Percentiles rank a stretch among this genome's conserved stretches.
phyloP scores from a whole-genome alignment of 1,140 invertebrate species.

The Cotesia vestalis region DNA sequence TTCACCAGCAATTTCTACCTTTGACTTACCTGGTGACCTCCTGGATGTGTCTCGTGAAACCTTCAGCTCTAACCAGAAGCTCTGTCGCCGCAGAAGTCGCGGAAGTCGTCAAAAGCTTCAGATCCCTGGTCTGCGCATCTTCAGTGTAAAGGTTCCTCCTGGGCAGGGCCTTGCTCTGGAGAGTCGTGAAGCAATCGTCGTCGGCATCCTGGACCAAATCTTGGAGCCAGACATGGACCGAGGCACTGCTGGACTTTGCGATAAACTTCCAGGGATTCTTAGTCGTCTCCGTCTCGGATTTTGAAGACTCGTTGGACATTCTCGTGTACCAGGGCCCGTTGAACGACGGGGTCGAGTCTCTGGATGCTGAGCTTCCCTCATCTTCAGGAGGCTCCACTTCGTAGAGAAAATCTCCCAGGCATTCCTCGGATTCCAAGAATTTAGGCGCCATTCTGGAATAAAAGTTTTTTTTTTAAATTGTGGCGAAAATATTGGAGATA shows the following conservation, averaged over 20 bases:
- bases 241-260: background rate
- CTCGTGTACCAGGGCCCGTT: constrained; percentile 26
- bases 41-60: constrained; percentile 53
- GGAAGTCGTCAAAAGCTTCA: constrained; percentile 51
- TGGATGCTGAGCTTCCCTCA: constrained; percentile 18
- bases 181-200: constrained; percentile 49
- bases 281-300: background rate
- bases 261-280: background rate
- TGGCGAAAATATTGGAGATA: too few relatives aligned
- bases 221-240: constrained; percentile 50
- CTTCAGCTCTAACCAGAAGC: constrained; percentile 53
- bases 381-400: constrained; percentile 52
- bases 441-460: background rate
- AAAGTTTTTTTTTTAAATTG: too few relatives aligned
- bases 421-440: constrained; percentile 28
- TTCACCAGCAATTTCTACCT: constrained; percentile 15
- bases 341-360: constrained; percentile 19
- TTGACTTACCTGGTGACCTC: background rate
- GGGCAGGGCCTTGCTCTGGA: constrained; percentile 57
- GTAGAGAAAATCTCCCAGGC: constrained; percentile 56
- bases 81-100: constrained; percentile 60
- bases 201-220: constrained; percentile 48
- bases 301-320: constrained; percentile 23
- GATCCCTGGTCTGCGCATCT: constrained; percentile 43
- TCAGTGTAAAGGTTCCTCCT: constrained; percentile 33